Evolutionary conservation across 2,113 vertebrate species (phyloP).

Genomic region (Rhizomys pruinosus): DNA sequence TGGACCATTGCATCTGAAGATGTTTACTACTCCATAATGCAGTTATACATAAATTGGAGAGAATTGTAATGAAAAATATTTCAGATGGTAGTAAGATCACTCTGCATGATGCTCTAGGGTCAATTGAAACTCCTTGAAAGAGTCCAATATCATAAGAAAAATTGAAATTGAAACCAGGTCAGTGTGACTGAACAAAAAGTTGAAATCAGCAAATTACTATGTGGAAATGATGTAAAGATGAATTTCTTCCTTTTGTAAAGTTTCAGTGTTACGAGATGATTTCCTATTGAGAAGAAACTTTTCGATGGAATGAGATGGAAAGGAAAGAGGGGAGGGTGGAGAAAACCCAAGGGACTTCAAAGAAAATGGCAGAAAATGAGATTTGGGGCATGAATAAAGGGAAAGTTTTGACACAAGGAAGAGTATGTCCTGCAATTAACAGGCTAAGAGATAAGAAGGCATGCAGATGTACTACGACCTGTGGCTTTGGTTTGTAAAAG

Average conservation of each 20-base stretch:
- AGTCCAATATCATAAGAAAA: neutral
- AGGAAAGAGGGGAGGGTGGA: neutral
- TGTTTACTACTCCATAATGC: neutral
- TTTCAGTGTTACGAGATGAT: neutral
- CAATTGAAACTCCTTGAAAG: neutral
- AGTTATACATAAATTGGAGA: neutral
- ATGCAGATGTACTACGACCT: neutral
- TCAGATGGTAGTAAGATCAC: neutral
- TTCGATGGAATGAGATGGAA: neutral
- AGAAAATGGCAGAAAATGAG: neutral
- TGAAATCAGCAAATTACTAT: neutral
- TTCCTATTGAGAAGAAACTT: conserved; percentile 5
- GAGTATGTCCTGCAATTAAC: neutral
- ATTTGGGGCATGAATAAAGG: neutral
- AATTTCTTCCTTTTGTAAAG: neutral
- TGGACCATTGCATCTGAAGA: neutral
- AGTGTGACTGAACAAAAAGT: neutral
- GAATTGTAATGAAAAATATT: neutral
- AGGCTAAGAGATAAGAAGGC: neutral
- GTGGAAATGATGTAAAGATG: neutral
- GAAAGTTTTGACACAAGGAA: neutral
- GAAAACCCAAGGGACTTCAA: neutral
- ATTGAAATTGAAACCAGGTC: conserved; percentile 9
- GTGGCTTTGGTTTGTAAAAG: neutral
- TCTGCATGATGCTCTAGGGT: neutral